Evolutionary conservation across 2,797 vertebrate genomes (phyloP).

Genomic region (Cuculus canorus): DNA sequence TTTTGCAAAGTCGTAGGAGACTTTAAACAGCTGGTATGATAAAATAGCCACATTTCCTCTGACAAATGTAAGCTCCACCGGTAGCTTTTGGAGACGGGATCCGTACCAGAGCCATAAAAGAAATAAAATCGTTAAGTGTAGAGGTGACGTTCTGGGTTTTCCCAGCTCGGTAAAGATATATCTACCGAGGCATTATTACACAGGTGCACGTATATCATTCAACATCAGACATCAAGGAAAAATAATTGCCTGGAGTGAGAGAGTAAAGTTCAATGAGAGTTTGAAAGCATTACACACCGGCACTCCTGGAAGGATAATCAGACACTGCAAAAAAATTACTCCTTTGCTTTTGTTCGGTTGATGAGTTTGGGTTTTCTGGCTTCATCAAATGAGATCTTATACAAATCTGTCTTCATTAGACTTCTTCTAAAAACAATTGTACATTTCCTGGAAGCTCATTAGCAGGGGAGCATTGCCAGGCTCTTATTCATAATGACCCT

Average conservation of each 20-base stretch:
- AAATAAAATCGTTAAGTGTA: conserved; percentile 43
- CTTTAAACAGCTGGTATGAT: conserved; percentile 73
- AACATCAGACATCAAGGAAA: conserved; percentile 29
- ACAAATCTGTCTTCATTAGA: conserved; percentile 79
- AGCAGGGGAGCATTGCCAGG: conserved; percentile 66
- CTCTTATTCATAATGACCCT: conserved; percentile 65
- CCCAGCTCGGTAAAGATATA: conserved; percentile 39
- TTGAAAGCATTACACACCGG: conserved; percentile 57
- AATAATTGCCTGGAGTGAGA: conserved; percentile 27
- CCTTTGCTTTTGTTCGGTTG: conserved; percentile 58
- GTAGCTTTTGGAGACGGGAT: conserved; percentile 67
- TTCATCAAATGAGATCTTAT: conserved; percentile 71
- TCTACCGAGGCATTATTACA: conserved; percentile 33
- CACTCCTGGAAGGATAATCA: conserved; percentile 68
- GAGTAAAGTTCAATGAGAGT: conserved; percentile 72
- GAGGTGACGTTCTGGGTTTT: conserved; percentile 36
- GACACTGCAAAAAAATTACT: conserved; percentile 59
- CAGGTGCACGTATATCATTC: conserved; percentile 55
- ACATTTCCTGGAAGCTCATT: conserved; percentile 77
- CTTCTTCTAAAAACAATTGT: conserved; percentile 71
- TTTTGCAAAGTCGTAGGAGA: conserved; percentile 65
- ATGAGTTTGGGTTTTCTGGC: conserved; percentile 75
- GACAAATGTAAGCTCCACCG: conserved; percentile 60
- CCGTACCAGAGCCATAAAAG: conserved; percentile 36
- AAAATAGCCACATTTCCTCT: conserved; percentile 64